A percentile compares a stretch with the other conserved stretches of the same genome.
These are phyloP conservation scores for Brachionus sp. DNA, from an alignment of 1,140 invertebrate genomes.

Conservation along the genomic window DNA sequence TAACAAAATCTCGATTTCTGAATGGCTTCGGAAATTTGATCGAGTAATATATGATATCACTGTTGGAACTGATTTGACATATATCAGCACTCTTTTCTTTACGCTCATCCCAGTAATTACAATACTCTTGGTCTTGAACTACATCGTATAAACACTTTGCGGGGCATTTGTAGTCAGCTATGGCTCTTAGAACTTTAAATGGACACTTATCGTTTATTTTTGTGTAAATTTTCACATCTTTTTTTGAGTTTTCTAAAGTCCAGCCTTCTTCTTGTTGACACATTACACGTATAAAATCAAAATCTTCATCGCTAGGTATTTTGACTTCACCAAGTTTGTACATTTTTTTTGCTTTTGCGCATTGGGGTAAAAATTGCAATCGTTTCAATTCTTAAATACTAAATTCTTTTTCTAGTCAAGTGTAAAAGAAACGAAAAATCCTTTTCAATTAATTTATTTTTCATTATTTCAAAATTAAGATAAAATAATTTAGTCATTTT, in stretches of 20 bases:
- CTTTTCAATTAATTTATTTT: too few species aligned
- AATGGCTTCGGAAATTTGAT: constrained; percentile 77
- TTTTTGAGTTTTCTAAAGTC: constrained; percentile 6
- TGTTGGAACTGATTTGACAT: background rate
- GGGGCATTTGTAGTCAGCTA: constrained; percentile 1
- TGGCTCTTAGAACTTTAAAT: constrained; percentile 12
- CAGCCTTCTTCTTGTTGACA: constrained; percentile 6
- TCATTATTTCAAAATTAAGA: too few species aligned
- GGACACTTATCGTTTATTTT: constrained; percentile 22
- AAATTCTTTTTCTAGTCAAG: background rate
- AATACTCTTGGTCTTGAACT: constrained; percentile 37
- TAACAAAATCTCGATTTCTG: constrained; percentile 81
- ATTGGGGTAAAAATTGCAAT: background rate
- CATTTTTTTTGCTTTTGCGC: constrained; percentile 1
- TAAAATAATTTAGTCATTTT: too few species aligned
- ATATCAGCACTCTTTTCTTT: constrained; percentile 31
- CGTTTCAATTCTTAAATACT: background rate
- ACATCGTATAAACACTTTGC: constrained; percentile 14
- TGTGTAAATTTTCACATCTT: background rate
- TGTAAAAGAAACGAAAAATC: too few species aligned
- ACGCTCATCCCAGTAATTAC: constrained; percentile 20
- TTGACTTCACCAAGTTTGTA: constrained; percentile 29
- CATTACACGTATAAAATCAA: background rate
- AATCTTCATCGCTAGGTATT: constrained; percentile 18
- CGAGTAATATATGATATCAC: constrained; percentile 43